phyloP scores from a whole-genome alignment of 2,888 invertebrate species.

The Drosophila quasianomalipes region DNA sequence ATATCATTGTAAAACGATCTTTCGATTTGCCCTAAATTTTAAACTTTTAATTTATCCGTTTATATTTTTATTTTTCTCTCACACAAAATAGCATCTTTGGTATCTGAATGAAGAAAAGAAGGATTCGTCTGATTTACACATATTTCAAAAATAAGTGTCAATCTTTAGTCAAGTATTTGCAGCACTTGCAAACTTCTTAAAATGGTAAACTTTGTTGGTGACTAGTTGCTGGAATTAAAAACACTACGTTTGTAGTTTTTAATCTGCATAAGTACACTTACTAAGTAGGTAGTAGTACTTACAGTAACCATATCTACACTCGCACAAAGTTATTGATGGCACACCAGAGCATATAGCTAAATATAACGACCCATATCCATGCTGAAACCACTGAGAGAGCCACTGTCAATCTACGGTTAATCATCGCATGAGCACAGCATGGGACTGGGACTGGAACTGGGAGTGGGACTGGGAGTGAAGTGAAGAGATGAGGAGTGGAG shows the following conservation, averaged over 20 bases:
- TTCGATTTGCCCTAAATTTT: too few species aligned
- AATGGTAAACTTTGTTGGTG: not conserved
- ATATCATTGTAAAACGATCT: not conserved
- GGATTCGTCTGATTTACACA: not conserved
- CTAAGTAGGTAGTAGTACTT: conserved; percentile 9
- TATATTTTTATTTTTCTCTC: not conserved
- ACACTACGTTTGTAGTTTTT: not conserved
- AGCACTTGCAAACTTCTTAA: not conserved
- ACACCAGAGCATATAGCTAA: conserved; percentile 5
- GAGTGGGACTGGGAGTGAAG: not conserved
- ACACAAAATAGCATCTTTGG: not conserved
- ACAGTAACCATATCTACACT: conserved; percentile 24
- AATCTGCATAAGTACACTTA: conserved; percentile 24
- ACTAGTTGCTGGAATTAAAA: not conserved
- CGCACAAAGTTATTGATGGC: conserved; percentile 5
- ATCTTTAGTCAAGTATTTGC: not conserved
- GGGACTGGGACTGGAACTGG: conserved; percentile 26
- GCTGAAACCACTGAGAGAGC: conserved; percentile 11
- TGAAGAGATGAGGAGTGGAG: not conserved
- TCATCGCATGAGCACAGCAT: conserved; percentile 69
- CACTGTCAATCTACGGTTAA: conserved; percentile 68
- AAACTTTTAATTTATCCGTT: not conserved
- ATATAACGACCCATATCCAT: conserved; percentile 31
- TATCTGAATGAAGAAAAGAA: not conserved
- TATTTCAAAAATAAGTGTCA: not conserved